Base-by-base conservation (phyloP, 1,140 invertebrate species). In the Potamilus streckersoni region DNA sequence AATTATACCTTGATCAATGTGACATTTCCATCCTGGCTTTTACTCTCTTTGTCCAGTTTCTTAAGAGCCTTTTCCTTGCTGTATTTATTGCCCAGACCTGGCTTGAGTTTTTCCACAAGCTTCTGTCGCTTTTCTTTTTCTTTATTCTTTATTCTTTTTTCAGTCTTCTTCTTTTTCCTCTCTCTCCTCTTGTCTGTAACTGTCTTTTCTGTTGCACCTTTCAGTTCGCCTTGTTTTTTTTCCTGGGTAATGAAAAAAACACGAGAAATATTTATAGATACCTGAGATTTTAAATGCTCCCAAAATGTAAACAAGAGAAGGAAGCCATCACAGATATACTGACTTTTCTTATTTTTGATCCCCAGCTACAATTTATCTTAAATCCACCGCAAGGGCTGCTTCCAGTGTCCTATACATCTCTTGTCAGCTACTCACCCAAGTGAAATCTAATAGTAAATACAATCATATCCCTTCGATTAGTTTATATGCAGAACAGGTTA, bases 121-220 rank as follows among this genome's bases (percentile, higher is more conserved):
- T 85, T 84, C 72, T 85, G 73, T 57, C 80, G 62, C 55, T 82
- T 82, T 57, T 85, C 81, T 56, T 80, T 83, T 60, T 84, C 83
- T 65, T 71, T 81, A 23, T 74, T 66, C 62, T 74, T 74, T 64
- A 73, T 82, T 69, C 79, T 80, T 72, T 87, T 85, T 49, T 80
- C 81, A 57, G 56, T 71, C 88, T 98, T 98, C 90, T 98, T 99
- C 82, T 93, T 93, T 71, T 97, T 92, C 78, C 96, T 92, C 83
- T 96, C 95, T 61, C 96, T 92, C 81, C 97, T 97, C 90, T 94
- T 97, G 88, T 99, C 97, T 0, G 96, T 97, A 56, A 92, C 91
- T 0, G 93, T 94, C 85, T 94, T 92, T 90, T 99, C 97, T 55
- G 93, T 91, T 89, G 94, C 93, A 57, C 94, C 95, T 81, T 96